Conservation (phyloP, 1,140 invertebrate genomes). For the Cydia strobilella region DNA sequence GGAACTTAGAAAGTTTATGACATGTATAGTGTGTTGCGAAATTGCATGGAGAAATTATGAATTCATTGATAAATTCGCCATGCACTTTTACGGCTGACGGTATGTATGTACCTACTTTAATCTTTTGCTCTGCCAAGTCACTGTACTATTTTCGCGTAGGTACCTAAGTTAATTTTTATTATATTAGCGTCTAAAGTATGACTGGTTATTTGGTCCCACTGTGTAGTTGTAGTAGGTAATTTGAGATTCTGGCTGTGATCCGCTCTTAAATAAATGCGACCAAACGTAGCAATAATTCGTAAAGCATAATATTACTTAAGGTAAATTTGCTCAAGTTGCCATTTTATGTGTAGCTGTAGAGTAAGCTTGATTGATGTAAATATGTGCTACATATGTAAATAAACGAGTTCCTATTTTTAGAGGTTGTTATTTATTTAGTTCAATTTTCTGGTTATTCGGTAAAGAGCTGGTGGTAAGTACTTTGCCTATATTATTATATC, state of each 20-base stretch:
- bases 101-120: no score
- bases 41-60: no score
- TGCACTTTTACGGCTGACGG: no score
- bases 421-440: constrained; percentile 44
- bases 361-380: constrained; percentile 55
- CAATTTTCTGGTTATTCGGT: no score
- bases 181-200: neutral
- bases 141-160: no score
- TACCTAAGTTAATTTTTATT: no score
- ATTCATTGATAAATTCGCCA: no score
- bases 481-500: no score
- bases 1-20: no score
- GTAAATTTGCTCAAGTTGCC: constrained; percentile 74
- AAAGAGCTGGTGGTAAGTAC: no score
- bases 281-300: constrained; percentile 32
- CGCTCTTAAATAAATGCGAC: constrained; percentile 28
- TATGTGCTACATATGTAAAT: constrained; percentile 69
- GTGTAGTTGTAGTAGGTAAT: neutral
- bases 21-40: no score
- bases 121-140: no score
- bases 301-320: constrained; percentile 55
- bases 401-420: constrained; percentile 77
- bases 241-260: constrained; percentile 28
- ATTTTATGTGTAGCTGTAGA: constrained; percentile 53
- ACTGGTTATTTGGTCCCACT: neutral